A percentile compares a stretch with the other conserved stretches of the same genome.
These are phyloP conservation scores for Parus major DNA, from an alignment of 2,113 vertebrate species.

Conservation along the genomic window DNA sequence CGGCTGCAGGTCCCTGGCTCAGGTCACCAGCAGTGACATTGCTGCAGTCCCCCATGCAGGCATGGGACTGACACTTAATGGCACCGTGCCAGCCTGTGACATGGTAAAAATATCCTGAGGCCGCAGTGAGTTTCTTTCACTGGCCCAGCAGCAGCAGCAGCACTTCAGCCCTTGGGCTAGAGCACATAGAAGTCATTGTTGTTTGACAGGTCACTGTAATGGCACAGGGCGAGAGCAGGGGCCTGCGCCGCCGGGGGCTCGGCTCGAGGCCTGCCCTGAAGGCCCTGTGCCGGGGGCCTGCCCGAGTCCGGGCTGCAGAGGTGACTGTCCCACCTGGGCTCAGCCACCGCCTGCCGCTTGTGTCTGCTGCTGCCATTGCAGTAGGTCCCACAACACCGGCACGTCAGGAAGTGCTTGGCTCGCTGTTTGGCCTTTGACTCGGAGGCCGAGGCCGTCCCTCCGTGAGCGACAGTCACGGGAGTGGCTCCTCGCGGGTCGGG, in stretches of 20 bases:
- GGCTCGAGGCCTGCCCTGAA: slow-evolving; percentile 36
- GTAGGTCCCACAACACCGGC: slow-evolving; percentile 77
- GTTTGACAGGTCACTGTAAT: slow-evolving; percentile 77
- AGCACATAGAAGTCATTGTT: slow-evolving; percentile 81
- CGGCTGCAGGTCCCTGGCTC: neutral
- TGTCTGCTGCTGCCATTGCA: slow-evolving; percentile 64
- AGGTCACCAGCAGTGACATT: neutral
- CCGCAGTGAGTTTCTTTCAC: neutral
- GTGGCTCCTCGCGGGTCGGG: neutral
- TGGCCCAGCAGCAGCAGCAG: neutral
- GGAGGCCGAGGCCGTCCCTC: neutral
- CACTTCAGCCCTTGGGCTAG: neutral
- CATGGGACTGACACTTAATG: accelerated
- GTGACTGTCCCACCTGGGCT: slow-evolving; percentile 72
- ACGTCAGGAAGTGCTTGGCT: slow-evolving; percentile 68
- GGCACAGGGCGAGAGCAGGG: slow-evolving; percentile 69
- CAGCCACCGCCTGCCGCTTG: slow-evolving; percentile 59
- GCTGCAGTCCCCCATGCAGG: neutral
- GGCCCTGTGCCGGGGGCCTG: slow-evolving; percentile 20
- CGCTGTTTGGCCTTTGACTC: slow-evolving; percentile 2
- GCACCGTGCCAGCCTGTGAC: accelerated
- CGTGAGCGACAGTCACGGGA: neutral
- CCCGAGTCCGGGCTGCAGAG: slow-evolving; percentile 60
- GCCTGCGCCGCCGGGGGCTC: slow-evolving; percentile 36
- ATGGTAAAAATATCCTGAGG: neutral